Base-by-base conservation (phyloP, 1,140 invertebrate genomes). In the Brachionus rotundiformis region DNA sequence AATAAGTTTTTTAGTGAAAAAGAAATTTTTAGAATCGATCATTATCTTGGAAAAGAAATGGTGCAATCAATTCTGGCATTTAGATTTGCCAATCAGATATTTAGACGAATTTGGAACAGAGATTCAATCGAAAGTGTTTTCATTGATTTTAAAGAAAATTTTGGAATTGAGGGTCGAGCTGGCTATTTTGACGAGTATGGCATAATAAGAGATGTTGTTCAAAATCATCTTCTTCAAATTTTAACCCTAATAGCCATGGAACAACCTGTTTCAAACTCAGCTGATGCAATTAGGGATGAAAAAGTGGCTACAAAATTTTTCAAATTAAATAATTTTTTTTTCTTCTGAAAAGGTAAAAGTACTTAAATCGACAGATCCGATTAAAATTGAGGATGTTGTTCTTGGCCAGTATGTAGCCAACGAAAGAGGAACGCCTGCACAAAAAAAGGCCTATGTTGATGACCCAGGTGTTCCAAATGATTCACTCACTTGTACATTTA, bases 41-140 rank as follows among this genome's bases (percentile, higher is more conserved):
- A 99, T 89, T 99, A 99, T 87, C 90, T 99, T 41, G 98, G 98
- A n/a, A 99, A 99, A 88, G 98, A 99, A 89, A 99, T 99, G 96
- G 96, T 99, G 3, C 97, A 99, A 88, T 99, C 99, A 89, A 87
- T 99, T 23, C 95, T 99, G 92, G 95, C 95, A 16, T 90, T 94
- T 25, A 90, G 89, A 73, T 90, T 91, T 85, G 90, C 88, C 5
- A 90, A 90, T 83, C 84, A 86, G 54, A 89, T 91, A 63, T 89
- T 91, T 82, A 85, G 85, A 83, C 87, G 88, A 5, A 85, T 89
- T 19, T 91, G 90, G 90, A 91, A 91, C 84, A 90, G 96, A 13
- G 95, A 98, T 85, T 94, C 95, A 85, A 94, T 99, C 85, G 94
- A 96, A 0, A 95, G 93, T 2, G 92, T 99, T 11, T 91, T 94